These are phyloP conservation scores for Epicampocera succincta DNA, from an alignment of 2,888 invertebrate species.

Conservation along the genomic window DNA sequence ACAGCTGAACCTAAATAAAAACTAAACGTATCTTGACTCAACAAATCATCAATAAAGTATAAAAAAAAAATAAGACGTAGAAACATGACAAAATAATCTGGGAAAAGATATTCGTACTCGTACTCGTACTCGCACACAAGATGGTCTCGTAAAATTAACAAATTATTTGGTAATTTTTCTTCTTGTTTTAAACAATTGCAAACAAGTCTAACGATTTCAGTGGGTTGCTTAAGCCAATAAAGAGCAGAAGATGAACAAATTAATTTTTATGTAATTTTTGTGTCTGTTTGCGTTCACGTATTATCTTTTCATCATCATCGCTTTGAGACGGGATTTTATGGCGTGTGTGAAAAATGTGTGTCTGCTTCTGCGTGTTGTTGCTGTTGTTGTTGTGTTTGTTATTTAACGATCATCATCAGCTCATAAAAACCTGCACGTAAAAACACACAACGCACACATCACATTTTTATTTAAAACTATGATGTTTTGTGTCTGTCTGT, in stretches of 20 bases:
- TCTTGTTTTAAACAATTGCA: background rate
- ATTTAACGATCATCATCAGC: constrained; percentile 4
- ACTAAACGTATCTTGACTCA: background rate
- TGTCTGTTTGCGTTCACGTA: background rate
- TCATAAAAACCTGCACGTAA: constrained; percentile 35
- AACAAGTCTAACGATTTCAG: constrained; percentile 4
- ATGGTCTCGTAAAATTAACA: constrained; percentile 47
- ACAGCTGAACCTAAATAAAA: constrained; percentile 1
- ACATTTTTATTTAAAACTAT: constrained; percentile 4
- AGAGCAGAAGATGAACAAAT: background rate
- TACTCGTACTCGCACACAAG: background rate
- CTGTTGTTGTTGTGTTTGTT: constrained; percentile 14
- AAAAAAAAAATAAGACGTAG: background rate
- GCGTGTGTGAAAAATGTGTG: constrained; percentile 49
- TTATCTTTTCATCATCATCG: constrained; percentile 5
- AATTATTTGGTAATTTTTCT: constrained; percentile 38
- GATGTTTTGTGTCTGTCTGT: background rate
- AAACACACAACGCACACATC: background rate
- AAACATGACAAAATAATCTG: constrained; percentile 7
- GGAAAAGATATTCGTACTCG: background rate
- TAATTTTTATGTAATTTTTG: constrained; percentile 2
- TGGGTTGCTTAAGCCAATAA: background rate
- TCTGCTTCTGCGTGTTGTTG: background rate
- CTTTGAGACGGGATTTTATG: constrained; percentile 45
- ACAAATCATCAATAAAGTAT: background rate